These are phyloP conservation scores for Thrips palmi DNA, from an alignment of 1,140 invertebrate species.

Conservation along the genomic window DNA sequence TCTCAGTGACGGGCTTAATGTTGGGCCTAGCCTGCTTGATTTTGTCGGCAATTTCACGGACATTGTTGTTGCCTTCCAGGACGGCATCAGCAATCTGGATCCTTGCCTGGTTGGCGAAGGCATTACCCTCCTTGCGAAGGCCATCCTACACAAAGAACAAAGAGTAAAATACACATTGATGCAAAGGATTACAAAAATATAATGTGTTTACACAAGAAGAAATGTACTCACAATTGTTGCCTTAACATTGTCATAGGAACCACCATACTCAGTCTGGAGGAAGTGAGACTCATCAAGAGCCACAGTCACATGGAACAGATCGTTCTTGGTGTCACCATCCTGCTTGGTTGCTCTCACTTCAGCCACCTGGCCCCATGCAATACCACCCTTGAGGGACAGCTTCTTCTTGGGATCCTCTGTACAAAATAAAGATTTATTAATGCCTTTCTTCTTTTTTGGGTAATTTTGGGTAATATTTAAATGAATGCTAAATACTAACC, in stretches of 20 bases:
- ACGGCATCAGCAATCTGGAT: constrained; percentile 3
- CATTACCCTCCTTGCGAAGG: not conserved
- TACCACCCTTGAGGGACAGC: no score
- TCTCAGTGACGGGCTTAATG: constrained; percentile 32
- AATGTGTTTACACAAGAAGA: not conserved
- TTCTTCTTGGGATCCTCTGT: no score
- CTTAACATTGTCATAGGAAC: constrained; percentile 41
- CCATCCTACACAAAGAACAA: not conserved
- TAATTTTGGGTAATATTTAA: no score
- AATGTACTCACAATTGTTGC: constrained; percentile 29
- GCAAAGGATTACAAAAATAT: constrained; percentile 6
- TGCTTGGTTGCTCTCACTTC: no score
- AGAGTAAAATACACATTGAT: constrained; percentile 5
- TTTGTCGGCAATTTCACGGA: constrained; percentile 24
- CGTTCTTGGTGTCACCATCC: no score
- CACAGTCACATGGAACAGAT: constrained; percentile 12
- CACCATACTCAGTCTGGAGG: constrained; percentile 40
- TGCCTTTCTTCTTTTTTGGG: no score
- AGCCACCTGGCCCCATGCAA: no score
- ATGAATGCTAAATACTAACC: constrained; percentile 23
- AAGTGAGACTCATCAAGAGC: constrained; percentile 41
- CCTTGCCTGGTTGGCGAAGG: not conserved
- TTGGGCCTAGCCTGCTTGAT: constrained; percentile 37
- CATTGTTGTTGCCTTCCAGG: constrained; percentile 18
- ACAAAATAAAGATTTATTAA: no score